Percentiles rank a stretch among this genome's conserved stretches.
These are phyloP conservation scores for Cydia strobilella DNA, from an alignment of 1,140 invertebrate species.

Conservation along the genomic window DNA sequence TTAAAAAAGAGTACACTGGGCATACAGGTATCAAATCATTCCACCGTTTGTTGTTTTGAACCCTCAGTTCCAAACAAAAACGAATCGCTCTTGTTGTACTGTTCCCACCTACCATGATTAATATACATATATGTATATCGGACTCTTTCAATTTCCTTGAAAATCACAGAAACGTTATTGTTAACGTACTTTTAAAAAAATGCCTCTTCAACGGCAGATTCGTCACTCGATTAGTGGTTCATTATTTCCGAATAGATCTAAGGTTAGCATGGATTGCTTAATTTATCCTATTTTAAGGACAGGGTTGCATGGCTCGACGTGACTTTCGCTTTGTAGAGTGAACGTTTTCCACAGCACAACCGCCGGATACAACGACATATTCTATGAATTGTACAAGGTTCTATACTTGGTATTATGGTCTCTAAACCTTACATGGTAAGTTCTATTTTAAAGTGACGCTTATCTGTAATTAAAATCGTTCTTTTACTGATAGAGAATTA, in stretches of 20 bases:
- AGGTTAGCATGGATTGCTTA: constrained; percentile 54
- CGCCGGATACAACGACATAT: constrained; percentile 50
- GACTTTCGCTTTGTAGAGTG: constrained; percentile 34
- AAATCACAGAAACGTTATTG: not conserved
- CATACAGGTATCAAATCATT: no score
- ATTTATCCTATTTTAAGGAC: constrained; percentile 36
- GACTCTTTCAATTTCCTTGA: not conserved
- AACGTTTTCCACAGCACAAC: constrained; percentile 69
- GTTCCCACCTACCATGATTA: not conserved
- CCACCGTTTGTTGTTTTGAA: no score
- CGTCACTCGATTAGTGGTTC: not conserved
- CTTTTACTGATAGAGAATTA: no score
- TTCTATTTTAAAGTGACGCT: not conserved
- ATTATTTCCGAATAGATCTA: constrained; percentile 1
- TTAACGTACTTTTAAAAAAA: not conserved
- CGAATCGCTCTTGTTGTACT: no score
- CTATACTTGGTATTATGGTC: constrained; percentile 1
- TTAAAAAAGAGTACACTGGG: not conserved
- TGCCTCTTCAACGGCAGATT: not conserved
- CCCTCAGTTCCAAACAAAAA: no score
- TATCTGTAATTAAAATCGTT: not conserved
- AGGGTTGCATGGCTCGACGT: constrained; percentile 48
- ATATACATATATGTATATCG: no score
- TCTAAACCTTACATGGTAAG: not conserved
- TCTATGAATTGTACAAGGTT: constrained; percentile 19